A percentile compares a stretch with the other conserved stretches of the same genome.
phyloP scores from a whole-genome alignment of 2,888 invertebrate species.

The Agonopterix heracliana region DNA sequence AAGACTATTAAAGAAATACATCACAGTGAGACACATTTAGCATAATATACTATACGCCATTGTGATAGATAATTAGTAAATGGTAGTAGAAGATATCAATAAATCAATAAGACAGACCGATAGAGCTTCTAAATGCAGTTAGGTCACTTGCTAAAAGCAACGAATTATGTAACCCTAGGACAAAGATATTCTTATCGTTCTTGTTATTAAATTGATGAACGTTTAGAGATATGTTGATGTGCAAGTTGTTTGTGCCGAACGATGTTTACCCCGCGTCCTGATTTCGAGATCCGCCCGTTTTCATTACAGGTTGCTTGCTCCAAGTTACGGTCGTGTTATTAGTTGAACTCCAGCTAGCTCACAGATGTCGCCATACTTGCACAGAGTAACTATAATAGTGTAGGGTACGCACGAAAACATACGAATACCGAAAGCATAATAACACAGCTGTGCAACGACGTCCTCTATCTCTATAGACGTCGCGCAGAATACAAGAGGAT shows the following conservation, averaged over 20 bases:
- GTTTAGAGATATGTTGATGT: not conserved
- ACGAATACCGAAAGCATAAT: constrained; percentile 34
- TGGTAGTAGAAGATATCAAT: too few species aligned
- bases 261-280: constrained; percentile 19
- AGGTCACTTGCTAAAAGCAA: too few species aligned
- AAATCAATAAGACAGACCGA: too few species aligned
- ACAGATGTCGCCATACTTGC: constrained; percentile 53
- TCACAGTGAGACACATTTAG: too few species aligned
- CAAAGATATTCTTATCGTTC: not conserved
- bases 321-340: constrained; percentile 51
- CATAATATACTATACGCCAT: not conserved
- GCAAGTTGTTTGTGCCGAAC: constrained; percentile 11
- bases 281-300: constrained; percentile 22
- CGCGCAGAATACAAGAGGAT: constrained; percentile 46
- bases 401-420: constrained; percentile 41
- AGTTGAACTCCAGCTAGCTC: constrained; percentile 42
- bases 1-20: too few species aligned
- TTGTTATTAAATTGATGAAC: not conserved
- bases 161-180: too few species aligned
- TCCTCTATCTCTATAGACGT: constrained; percentile 27
- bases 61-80: too few species aligned
- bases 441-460: constrained; percentile 33
- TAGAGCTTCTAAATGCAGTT: too few species aligned
- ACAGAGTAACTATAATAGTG: constrained; percentile 39
- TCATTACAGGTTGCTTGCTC: constrained; percentile 39